Conservation (phyloP, 2,888 invertebrate species). For the Cataglyphis cursor region DNA sequence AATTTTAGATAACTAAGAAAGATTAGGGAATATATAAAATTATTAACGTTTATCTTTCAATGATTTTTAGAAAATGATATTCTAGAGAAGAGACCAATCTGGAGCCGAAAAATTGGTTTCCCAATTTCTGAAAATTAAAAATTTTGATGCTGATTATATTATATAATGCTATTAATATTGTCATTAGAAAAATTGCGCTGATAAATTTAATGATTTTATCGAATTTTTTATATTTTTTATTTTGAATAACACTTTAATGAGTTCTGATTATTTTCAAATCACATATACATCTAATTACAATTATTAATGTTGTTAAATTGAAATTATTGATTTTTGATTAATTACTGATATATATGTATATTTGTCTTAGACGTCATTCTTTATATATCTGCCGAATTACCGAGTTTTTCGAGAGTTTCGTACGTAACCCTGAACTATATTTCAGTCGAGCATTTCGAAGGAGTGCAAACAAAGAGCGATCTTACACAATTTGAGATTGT, state of each 20-base stretch:
- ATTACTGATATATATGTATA: background rate
- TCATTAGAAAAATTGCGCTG: background rate
- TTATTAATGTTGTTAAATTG: background rate
- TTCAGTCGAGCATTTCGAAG: slow-evolving; percentile 39
- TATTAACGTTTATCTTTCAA: background rate
- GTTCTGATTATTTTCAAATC: background rate
- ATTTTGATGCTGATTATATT: background rate
- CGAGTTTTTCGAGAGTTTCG: slow-evolving; percentile 22
- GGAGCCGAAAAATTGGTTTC: background rate
- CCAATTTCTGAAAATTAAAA: background rate
- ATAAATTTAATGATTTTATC: background rate
- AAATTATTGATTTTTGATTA: background rate
- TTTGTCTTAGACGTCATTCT: background rate
- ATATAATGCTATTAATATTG: background rate
- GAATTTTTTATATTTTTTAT: background rate
- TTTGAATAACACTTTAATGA: background rate
- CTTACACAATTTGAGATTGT: slow-evolving; percentile 54
- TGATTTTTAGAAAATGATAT: background rate
- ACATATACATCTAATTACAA: background rate
- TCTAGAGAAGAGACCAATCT: background rate
- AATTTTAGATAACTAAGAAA: background rate
- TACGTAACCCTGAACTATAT: slow-evolving; percentile 57
- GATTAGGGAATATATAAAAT: background rate
- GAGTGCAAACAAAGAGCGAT: slow-evolving; percentile 47
- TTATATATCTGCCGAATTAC: background rate